Evolutionary conservation across 2,797 vertebrate species (phyloP).

Genomic region (Malacoraja senta): DNA sequence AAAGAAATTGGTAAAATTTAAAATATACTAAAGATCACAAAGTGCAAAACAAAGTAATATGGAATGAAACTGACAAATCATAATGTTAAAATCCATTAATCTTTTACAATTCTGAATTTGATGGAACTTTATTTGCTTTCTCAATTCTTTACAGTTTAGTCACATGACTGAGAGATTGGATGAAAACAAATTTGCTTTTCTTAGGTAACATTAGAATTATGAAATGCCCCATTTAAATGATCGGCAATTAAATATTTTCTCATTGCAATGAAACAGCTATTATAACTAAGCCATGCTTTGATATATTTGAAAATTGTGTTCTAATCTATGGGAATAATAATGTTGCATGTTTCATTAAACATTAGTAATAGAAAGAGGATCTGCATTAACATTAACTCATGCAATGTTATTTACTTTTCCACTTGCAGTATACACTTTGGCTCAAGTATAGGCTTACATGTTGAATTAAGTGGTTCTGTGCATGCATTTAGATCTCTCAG

Average conservation of each 20-base stretch:
- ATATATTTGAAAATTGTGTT: not conserved
- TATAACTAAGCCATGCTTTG: not conserved
- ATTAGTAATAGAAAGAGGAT: not conserved
- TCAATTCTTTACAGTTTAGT: not conserved
- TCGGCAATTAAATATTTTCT: not conserved
- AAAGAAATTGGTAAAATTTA: conserved; percentile 46
- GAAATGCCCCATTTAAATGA: not conserved
- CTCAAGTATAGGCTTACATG: not conserved
- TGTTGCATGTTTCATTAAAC: not conserved
- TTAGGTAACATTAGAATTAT: not conserved
- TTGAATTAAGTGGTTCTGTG: not conserved
- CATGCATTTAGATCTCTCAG: not conserved
- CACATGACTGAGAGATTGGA: not conserved
- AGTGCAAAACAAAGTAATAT: not conserved
- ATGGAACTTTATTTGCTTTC: not conserved
- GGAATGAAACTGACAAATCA: not conserved
- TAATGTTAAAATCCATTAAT: not conserved
- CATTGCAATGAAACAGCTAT: not conserved
- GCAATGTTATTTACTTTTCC: not conserved
- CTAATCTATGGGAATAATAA: not conserved
- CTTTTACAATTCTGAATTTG: not conserved
- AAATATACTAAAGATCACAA: not conserved
- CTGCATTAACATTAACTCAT: not conserved
- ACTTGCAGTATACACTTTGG: not conserved
- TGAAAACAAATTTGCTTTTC: not conserved